These are phyloP conservation scores for Heliconius erato DNA, from an alignment of 2,888 invertebrate species.

Conservation along the genomic window DNA sequence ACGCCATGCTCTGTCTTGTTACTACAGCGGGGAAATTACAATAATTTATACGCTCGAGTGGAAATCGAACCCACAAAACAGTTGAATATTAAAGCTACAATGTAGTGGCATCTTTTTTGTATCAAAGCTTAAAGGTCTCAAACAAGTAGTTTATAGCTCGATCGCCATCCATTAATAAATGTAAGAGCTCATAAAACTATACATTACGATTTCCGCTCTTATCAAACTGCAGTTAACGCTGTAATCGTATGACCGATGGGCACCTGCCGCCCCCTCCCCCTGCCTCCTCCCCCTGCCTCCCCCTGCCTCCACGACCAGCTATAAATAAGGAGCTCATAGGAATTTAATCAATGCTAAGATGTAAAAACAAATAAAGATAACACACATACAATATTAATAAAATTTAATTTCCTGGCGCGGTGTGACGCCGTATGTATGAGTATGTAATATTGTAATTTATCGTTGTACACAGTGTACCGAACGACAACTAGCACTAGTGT, in stretches of 20 bases:
- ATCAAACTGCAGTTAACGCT: conserved; percentile 38
- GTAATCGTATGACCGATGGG: conserved; percentile 45
- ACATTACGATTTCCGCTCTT: conserved; percentile 48
- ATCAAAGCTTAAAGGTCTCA: background rate
- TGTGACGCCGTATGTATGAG: background rate
- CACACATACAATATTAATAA: conserved; percentile 2
- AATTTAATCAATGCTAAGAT: conserved; percentile 24
- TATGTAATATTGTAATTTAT: background rate
- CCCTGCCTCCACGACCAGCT: background rate
- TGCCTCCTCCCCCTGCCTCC: too few relatives aligned
- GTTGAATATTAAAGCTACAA: background rate
- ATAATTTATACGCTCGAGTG: too few relatives aligned
- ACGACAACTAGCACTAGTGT: too few relatives aligned
- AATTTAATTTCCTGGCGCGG: background rate
- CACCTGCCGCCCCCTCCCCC: conserved; percentile 6
- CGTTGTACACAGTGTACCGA: too few relatives aligned
- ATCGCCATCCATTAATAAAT: conserved; percentile 41
- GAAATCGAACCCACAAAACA: too few relatives aligned
- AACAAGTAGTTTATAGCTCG: conserved; percentile 8
- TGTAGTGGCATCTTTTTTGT: background rate
- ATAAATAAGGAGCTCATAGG: conserved; percentile 22
- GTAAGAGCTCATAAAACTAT: conserved; percentile 47
- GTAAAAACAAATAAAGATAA: conserved; percentile 20
- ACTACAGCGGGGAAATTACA: too few relatives aligned
- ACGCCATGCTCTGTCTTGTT: too few relatives aligned